phyloP scores from a whole-genome alignment of 2,113 vertebrate species.

The Phyllostomus discolor region DNA sequence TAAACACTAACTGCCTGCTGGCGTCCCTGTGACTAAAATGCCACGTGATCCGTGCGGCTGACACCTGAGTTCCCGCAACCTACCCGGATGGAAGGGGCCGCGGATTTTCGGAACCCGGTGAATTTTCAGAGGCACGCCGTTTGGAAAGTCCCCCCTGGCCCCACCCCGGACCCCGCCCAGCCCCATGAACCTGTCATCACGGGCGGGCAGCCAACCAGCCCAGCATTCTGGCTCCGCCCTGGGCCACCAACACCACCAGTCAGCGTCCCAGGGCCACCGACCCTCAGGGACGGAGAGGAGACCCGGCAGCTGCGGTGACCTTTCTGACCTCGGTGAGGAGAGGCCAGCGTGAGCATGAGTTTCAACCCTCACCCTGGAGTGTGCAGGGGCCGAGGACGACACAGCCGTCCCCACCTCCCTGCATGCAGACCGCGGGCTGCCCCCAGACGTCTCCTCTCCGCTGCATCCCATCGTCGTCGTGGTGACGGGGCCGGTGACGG shows the following conservation, averaged over 20 bases:
- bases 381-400: rapidly evolving
- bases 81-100: not conserved
- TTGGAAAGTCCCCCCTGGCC: not conserved
- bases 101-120: not conserved
- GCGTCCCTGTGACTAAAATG: not conserved
- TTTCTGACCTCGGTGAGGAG: rapidly evolving
- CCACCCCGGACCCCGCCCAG: too few species aligned
- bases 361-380: rapidly evolving
- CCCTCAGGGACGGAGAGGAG: rapidly evolving
- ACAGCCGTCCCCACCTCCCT: rapidly evolving
- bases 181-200: not conserved
- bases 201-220: not conserved
- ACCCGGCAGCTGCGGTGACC: not conserved
- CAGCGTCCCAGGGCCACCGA: not conserved
- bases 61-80: not conserved
- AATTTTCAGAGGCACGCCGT: not conserved
- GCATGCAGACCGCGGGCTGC: not conserved
- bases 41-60: not conserved
- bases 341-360: not conserved
- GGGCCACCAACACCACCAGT: not conserved
- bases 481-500: not conserved
- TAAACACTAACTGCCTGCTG: not conserved
- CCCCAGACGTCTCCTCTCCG: too few species aligned
- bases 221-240: not conserved
- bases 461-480: too few species aligned